These are phyloP conservation scores for Ophion ventricosus DNA, from an alignment of 2,888 invertebrate species.

Conservation along the genomic window DNA sequence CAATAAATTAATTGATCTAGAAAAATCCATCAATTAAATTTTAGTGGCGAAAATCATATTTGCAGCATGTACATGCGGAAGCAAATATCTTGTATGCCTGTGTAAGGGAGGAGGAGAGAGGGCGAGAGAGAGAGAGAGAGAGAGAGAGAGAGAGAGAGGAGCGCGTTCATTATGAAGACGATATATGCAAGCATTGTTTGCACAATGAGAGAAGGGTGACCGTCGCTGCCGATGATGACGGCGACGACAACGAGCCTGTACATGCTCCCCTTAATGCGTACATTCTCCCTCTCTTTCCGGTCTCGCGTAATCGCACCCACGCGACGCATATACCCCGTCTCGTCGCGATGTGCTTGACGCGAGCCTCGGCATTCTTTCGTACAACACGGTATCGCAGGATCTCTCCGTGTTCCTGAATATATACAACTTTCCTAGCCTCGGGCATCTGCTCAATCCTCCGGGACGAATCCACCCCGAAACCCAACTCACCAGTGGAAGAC, in stretches of 20 bases:
- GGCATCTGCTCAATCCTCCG: conserved; percentile 63
- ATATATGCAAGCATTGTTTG: conserved; percentile 82
- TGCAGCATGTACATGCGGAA: too few relatives aligned
- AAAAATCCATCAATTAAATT: too few relatives aligned
- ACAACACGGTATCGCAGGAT: conserved; percentile 48
- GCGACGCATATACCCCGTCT: conserved; percentile 54
- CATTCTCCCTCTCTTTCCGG: conserved; percentile 57
- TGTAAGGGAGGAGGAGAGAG: too few relatives aligned
- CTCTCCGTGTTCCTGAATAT: conserved; percentile 6
- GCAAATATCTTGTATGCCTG: too few relatives aligned
- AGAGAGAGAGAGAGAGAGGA: too few relatives aligned
- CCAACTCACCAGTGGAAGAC: conserved; percentile 16
- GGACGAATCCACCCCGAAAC: conserved; percentile 59
- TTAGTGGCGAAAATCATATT: too few relatives aligned
- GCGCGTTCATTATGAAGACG: conserved; percentile 82
- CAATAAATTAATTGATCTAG: too few relatives aligned
- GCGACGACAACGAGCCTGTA: conserved; percentile 68
- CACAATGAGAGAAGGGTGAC: conserved; percentile 81
- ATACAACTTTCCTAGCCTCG: conserved; percentile 49
- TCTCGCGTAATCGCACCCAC: conserved; percentile 58
- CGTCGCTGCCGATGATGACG: conserved; percentile 71
- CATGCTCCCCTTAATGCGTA: conserved; percentile 75
- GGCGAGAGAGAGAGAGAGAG: too few relatives aligned
- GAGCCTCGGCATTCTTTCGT: conserved; percentile 67
- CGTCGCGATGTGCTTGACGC: conserved; percentile 66